phyloP scores from a whole-genome alignment of 2,888 invertebrate species.

The Hetaerina titia region DNA sequence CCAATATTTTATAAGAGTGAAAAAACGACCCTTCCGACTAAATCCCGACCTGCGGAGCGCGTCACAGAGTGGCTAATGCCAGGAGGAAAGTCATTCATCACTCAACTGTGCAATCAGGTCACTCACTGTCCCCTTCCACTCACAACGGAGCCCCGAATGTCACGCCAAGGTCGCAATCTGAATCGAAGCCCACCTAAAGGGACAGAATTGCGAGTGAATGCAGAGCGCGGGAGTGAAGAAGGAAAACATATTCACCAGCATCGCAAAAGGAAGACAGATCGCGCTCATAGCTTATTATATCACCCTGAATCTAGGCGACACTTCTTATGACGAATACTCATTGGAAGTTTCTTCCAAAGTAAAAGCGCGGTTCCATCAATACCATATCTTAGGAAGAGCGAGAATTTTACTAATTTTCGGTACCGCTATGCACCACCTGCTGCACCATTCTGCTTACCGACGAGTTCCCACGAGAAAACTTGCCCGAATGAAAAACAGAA shows the following conservation, averaged over 20 bases:
- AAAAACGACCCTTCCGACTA: slow-evolving; percentile 14
- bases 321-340: no score
- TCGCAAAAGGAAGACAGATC: background rate
- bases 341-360: no score
- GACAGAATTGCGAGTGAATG: background rate
- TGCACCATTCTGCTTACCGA: background rate
- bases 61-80: background rate
- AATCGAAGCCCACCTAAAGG: background rate
- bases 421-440: background rate
- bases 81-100: slow-evolving; percentile 28
- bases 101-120: slow-evolving; percentile 52
- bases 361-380: no score
- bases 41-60: background rate
- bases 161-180: slow-evolving; percentile 33
- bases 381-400: no score
- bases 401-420: no score
- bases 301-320: no score
- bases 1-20: background rate
- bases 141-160: background rate
- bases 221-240: background rate
- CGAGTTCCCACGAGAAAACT: slow-evolving; percentile 32
- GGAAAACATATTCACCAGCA: background rate
- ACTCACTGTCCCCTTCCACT: slow-evolving; percentile 22
- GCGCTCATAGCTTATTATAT: background rate
- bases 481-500: background rate